Evolutionary conservation across 2,888 invertebrate genomes (phyloP), one percentile per base, ranked within the genome.

Genomic region (Philhelius pedissequus): DNA sequence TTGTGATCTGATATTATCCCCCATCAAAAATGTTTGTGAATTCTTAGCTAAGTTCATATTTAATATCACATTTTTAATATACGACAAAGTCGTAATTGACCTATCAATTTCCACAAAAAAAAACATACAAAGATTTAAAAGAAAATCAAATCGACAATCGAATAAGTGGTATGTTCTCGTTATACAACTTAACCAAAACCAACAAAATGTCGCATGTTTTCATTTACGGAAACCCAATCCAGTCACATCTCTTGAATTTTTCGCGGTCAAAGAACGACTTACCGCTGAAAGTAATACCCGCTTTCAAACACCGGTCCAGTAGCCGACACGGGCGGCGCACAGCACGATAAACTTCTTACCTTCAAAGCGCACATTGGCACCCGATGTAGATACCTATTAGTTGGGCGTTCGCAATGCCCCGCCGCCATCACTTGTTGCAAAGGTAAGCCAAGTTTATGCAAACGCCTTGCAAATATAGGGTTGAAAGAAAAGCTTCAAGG

Each of bases 371-470:
- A 58, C 71, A 52, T 50, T 32, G 32, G 11, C 32, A 27, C 52
- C 25, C n/a, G 5, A 15, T 52, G n/a, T 18, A n/a, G n/a, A n/a
- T n/a, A n/a, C n/a, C n/a, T n/a, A n/a, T n/a, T n/a, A 7, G 50
- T 52, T 15, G 8, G 3, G 1, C 27, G 15, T 18, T 3, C 1
- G 18, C 18, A 3, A 43, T 9, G 3, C 43, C 18, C 3, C 13
- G 11, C 18, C 54, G 15, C 18, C 35, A 20, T 30, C 15, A 13
- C 38, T 11, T n/a, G n/a, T 45, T 66, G 58, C 48, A 77, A 73
- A 82, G 68, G 82, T 78, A 75, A 66, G 70, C 69, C 83, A 84
- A 84, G 83, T 84, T 84, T 84, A 83, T 74, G 73, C 22, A 40
- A 60, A 48, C 40, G 11, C 15, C 13, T 38, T 54, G 52, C n/a